Evolutionary conservation across 1,140 invertebrate species (phyloP).

Genomic region (Notospermus geniculatus): DNA sequence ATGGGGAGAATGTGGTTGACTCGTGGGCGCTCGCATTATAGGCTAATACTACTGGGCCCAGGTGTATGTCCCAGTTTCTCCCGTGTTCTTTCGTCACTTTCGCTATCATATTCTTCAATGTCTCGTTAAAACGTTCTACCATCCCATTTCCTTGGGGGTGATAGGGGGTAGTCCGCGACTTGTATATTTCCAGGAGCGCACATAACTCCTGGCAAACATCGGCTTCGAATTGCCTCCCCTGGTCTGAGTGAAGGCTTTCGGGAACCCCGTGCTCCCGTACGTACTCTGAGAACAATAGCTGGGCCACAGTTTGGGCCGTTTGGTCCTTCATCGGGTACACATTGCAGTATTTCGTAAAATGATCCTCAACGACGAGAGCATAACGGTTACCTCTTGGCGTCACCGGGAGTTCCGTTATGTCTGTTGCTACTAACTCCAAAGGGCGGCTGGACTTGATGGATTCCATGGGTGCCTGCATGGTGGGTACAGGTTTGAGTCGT

Average conservation of each 20-base stretch:
- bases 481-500: too few relatives aligned
- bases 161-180: constrained; percentile 17
- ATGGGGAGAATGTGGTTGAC: constrained; percentile 11
- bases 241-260: constrained; percentile 26
- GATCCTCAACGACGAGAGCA: constrained; percentile 34
- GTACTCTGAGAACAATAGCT: constrained; percentile 26
- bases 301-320: constrained; percentile 26
- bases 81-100: constrained; percentile 1
- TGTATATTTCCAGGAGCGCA: constrained; percentile 21
- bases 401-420: neutral
- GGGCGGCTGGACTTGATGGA: too few relatives aligned
- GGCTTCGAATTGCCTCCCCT: constrained; percentile 25
- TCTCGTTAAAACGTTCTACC: constrained; percentile 19
- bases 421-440: too few relatives aligned
- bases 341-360: constrained; percentile 36
- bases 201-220: constrained; percentile 19
- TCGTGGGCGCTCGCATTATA: constrained; percentile 20
- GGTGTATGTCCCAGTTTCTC: constrained; percentile 23
- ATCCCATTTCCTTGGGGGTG: constrained; percentile 16
- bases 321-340: constrained; percentile 32
- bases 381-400: constrained; percentile 32
- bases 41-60: constrained; percentile 16
- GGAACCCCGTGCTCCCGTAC: constrained; percentile 21
- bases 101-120: constrained; percentile 17
- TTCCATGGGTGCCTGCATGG: too few relatives aligned